Evolutionary conservation across 1,140 invertebrate species (phyloP).

Genomic region (Penaeus vannamei): DNA sequence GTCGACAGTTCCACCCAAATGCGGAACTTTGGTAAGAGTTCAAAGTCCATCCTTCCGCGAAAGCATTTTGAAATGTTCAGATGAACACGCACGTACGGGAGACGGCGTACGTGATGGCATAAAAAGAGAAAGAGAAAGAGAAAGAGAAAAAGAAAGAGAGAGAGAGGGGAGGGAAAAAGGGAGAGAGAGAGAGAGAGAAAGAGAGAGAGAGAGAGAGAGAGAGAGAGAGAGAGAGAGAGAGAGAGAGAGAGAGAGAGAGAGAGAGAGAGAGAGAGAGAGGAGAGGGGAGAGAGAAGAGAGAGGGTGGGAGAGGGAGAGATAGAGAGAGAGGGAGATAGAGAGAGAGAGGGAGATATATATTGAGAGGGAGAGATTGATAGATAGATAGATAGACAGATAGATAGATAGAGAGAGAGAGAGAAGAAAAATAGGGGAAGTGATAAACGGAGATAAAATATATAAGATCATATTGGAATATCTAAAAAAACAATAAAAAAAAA

Average conservation of each 20-base stretch:
- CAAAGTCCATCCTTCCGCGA: too few species aligned
- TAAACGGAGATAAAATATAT: too few species aligned
- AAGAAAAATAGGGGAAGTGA: not conserved
- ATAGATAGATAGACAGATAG: not conserved
- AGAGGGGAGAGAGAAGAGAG: too few species aligned
- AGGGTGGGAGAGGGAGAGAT: not conserved
- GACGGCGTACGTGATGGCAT: not conserved
- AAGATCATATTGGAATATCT: too few species aligned
- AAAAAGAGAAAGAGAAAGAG: not conserved
- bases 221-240: too few species aligned
- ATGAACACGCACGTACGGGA: not conserved
- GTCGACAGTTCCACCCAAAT: not conserved
- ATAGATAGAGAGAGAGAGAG: not conserved
- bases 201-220: too few species aligned
- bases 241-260: conserved; percentile 32
- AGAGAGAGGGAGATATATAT: too few species aligned
- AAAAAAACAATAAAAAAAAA: too few species aligned
- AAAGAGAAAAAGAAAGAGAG: not conserved
- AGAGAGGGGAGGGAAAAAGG: not conserved
- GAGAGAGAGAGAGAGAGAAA: too few species aligned
- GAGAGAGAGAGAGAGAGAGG: conserved; percentile 32
- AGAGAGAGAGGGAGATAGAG: not conserved
- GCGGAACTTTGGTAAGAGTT: too few species aligned
- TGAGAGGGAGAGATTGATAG: too few species aligned
- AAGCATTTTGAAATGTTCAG: too few species aligned